Conservation (phyloP, 2,888 invertebrate genomes). For the Papilio elwesi region DNA sequence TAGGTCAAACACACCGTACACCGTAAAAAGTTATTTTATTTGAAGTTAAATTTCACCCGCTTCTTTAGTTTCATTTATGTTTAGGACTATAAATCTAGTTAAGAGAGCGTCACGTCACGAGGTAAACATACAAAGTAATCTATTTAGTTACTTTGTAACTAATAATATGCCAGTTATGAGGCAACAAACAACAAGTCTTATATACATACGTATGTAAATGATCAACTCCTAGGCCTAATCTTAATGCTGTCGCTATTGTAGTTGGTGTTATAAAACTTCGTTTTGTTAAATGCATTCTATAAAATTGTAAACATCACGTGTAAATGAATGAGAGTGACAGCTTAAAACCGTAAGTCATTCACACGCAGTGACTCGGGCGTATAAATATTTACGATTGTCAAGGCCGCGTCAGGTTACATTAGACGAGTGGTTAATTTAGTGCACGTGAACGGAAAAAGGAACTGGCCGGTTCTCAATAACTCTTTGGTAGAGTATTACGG, state of each 20-base stretch:
- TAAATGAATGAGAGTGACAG: background rate
- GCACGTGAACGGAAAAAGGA: constrained; percentile 54
- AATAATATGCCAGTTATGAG: no score
- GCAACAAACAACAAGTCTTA: no score
- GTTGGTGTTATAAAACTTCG: no score
- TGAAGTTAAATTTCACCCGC: no score
- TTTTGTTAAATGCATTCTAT: background rate
- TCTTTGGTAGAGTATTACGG: constrained; percentile 49
- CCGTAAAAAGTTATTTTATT: no score
- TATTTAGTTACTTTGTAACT: no score
- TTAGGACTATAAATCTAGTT: no score
- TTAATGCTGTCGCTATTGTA: background rate
- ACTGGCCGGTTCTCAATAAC: constrained; percentile 47
- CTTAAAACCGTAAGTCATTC: constrained; percentile 66
- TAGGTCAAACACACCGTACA: no score
- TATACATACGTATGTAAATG: no score
- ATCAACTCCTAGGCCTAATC: background rate
- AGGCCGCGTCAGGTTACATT: constrained; percentile 57
- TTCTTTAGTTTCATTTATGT: no score
- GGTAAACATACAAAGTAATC: no score
- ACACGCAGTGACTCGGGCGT: constrained; percentile 68
- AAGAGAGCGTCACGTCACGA: no score
- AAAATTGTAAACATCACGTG: constrained; percentile 2
- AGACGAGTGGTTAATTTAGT: constrained; percentile 51
- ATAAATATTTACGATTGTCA: constrained; percentile 72